Conservation (phyloP, 1,140 invertebrate species). For the Calycopis cecrops region DNA sequence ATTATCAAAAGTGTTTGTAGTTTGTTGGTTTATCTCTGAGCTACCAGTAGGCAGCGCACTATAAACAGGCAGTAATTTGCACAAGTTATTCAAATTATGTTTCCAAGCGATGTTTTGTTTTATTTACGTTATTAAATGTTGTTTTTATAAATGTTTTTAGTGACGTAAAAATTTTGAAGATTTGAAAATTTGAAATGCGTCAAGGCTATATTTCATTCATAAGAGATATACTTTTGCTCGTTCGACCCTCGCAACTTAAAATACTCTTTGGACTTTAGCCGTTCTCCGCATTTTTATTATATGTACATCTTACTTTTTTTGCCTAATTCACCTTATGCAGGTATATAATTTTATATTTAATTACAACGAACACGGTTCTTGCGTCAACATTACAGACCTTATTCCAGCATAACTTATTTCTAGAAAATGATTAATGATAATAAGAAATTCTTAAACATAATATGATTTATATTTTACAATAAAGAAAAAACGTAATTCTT, state of each 20-base stretch:
- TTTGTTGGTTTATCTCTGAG: no score
- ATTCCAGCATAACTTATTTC: background rate
- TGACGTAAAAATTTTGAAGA: background rate
- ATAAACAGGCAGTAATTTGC: no score
- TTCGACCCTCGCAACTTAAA: slow-evolving; percentile 59
- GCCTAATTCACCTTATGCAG: background rate
- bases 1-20: no score
- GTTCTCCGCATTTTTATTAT: slow-evolving; percentile 7
- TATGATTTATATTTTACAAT: background rate
- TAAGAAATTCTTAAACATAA: background rate
- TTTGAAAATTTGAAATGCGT: background rate
- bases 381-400: background rate
- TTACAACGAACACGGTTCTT: background rate
- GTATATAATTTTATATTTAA: no score
- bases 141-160: no score
- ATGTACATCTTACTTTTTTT: slow-evolving; percentile 13
- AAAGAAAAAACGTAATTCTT: slow-evolving; percentile 6
- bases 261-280: slow-evolving; percentile 34
- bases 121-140: no score
- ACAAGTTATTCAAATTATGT: no score
- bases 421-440: background rate
- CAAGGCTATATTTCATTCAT: slow-evolving; percentile 22
- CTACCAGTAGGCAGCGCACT: no score
- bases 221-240: slow-evolving; percentile 63
- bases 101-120: no score